Evolutionary conservation across 1,140 invertebrate species (phyloP).

Genomic region (Nebria ingens): DNA sequence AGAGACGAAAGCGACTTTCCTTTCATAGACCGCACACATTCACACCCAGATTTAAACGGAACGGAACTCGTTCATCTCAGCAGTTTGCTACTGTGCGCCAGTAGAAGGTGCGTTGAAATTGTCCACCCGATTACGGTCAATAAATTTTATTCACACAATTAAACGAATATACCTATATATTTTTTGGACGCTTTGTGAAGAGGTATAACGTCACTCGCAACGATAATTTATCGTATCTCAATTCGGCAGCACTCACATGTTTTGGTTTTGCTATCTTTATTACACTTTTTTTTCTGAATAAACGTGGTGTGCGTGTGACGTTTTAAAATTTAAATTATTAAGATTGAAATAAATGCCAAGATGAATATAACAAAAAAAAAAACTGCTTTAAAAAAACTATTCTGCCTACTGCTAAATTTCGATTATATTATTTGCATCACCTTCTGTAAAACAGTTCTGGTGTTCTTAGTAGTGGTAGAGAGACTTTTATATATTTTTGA

Average conservation of each 20-base stretch:
- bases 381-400: too few species aligned
- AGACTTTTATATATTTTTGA: too few species aligned
- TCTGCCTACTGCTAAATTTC: too few species aligned
- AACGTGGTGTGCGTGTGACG: not conserved
- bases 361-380: too few species aligned
- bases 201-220: not conserved
- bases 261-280: slow-evolving; percentile 9
- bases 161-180: slow-evolving; percentile 10
- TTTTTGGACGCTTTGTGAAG: slow-evolving; percentile 4
- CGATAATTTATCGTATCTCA: slow-evolving; percentile 11
- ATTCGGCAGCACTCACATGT: slow-evolving; percentile 13
- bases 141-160: slow-evolving; percentile 14
- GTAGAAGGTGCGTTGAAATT: not conserved
- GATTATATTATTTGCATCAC: too few species aligned
- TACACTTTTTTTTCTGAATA: slow-evolving; percentile 1
- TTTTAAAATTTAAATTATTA: not conserved
- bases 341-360: too few species aligned
- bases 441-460: too few species aligned
- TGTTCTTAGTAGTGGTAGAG: too few species aligned
- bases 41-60: not conserved
- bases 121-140: slow-evolving; percentile 1
- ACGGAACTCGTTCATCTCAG: not conserved
- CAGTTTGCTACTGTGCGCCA: not conserved
- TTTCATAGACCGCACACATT: not conserved
- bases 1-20: not conserved